These are phyloP conservation scores for Macaca mulatta DNA, from an alignment of 2,113 vertebrate species.

Conservation along the genomic window DNA sequence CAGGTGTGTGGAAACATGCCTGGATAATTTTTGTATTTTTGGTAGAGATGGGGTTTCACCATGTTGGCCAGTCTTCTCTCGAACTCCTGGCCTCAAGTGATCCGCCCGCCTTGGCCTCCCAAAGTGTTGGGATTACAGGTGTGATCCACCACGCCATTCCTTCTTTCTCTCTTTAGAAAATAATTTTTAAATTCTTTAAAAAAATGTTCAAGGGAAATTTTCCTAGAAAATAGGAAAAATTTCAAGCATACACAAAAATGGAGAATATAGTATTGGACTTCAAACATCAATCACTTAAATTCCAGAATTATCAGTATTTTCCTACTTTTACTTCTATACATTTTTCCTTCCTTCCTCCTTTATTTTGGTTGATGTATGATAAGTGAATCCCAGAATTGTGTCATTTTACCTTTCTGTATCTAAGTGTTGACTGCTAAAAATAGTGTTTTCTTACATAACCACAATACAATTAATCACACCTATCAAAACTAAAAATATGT, in stretches of 20 bases:
- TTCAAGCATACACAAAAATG: background rate
- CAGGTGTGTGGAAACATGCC: too few species aligned
- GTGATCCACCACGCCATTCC: too few species aligned
- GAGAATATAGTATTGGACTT: slow-evolving; percentile 17
- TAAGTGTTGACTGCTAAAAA: background rate
- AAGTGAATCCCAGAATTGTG: background rate
- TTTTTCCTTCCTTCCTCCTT: background rate
- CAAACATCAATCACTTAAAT: slow-evolving; percentile 11
- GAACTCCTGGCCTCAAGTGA: too few species aligned
- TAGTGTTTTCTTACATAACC: background rate
- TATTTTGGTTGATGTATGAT: background rate
- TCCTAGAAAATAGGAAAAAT: background rate
- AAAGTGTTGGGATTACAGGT: too few species aligned
- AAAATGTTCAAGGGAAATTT: background rate
- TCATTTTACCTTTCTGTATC: background rate
- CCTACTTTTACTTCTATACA: background rate
- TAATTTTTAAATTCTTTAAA: too few species aligned
- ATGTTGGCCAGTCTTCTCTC: too few species aligned
- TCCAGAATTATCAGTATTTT: background rate
- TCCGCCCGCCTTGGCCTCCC: too few species aligned
- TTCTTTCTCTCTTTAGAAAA: too few species aligned
- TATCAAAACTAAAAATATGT: background rate
- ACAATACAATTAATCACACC: background rate
- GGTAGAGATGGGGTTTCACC: too few species aligned
- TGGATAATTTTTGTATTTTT: too few species aligned